These are phyloP conservation scores for Macaria liturata DNA, from an alignment of 2,888 invertebrate species.

Conservation along the genomic window DNA sequence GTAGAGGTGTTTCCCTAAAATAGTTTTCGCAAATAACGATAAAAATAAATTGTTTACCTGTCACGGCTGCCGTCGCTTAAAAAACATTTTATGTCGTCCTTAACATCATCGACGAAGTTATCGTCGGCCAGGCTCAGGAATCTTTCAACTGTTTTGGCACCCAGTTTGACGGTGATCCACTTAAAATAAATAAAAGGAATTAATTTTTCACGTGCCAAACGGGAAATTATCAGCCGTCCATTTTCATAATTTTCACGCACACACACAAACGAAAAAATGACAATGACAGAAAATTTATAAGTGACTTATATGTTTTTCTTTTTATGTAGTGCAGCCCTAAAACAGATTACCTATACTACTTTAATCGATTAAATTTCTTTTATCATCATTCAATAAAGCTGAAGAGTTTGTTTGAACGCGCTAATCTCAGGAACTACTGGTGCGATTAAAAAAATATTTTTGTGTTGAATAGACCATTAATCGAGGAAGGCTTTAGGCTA, in stretches of 20 bases:
- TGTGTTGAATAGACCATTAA: no score
- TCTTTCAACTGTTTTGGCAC: slow-evolving; percentile 79
- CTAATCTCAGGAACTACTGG: no score
- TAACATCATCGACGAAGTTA: slow-evolving; percentile 78
- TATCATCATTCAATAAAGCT: no score
- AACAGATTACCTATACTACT: no score
- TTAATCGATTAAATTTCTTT: no score
- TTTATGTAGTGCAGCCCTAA: no score
- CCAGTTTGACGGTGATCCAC: slow-evolving; percentile 73
- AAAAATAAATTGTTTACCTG: slow-evolving; percentile 75
- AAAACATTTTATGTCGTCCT: slow-evolving; percentile 79
- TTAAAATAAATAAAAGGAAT: slow-evolving; percentile 53
- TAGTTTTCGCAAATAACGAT: slow-evolving; percentile 38
- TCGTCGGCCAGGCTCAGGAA: slow-evolving; percentile 76
- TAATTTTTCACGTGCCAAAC: slow-evolving; percentile 68
- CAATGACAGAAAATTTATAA: slow-evolving; percentile 22
- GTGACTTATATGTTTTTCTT: background rate
- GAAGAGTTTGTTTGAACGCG: no score
- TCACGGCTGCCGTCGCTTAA: slow-evolving; percentile 72
- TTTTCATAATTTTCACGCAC: slow-evolving; percentile 51
- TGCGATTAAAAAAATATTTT: no score
- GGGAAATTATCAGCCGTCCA: slow-evolving; percentile 65
- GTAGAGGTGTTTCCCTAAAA: slow-evolving; percentile 10
- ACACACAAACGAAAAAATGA: slow-evolving; percentile 32
- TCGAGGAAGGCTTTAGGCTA: no score